phyloP scores from a whole-genome alignment of 64 coral and sea anemone species.

The Montipora capricornis region DNA sequence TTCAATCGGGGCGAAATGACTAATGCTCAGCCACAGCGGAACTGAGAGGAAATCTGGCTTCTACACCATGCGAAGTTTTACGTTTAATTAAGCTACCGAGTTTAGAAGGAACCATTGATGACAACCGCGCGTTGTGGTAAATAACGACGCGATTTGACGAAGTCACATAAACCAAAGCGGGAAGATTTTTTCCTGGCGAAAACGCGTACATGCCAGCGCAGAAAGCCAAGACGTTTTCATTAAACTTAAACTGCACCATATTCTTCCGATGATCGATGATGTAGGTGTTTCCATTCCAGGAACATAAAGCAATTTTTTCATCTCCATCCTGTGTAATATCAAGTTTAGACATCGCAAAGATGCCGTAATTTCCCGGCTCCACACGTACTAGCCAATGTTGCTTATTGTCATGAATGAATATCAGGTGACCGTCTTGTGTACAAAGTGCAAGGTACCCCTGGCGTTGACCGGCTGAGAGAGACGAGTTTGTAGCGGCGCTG shows the following conservation, averaged over 20 bases:
- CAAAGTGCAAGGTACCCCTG: slow-evolving; percentile 70
- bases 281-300: slow-evolving; percentile 87
- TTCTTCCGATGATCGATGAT: slow-evolving; percentile 84
- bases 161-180: slow-evolving; percentile 90
- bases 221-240: slow-evolving; percentile 88
- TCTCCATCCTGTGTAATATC: slow-evolving; percentile 85
- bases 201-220: slow-evolving; percentile 79
- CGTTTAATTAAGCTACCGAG: slow-evolving; percentile 43
- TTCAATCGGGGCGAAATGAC: too few species aligned
- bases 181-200: slow-evolving; percentile 60
- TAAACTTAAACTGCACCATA: slow-evolving; percentile 90
- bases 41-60: background rate
- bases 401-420: slow-evolving; percentile 52
- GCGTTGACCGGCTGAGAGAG: background rate
- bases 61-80: background rate
- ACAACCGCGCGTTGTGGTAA: slow-evolving; percentile 77
- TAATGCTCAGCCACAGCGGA: background rate
- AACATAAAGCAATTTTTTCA: slow-evolving; percentile 85
- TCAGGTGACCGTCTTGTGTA: slow-evolving; percentile 79
- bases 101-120: slow-evolving; percentile 70
- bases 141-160: slow-evolving; percentile 89
- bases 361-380: slow-evolving; percentile 45
- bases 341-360: slow-evolving; percentile 86
- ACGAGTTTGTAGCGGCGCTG: background rate
- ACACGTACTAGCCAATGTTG: slow-evolving; percentile 73